Evolutionary conservation across 2,888 invertebrate species (phyloP), one percentile per base, ranked within the genome.

Genomic region (Drosophila robusta): DNA sequence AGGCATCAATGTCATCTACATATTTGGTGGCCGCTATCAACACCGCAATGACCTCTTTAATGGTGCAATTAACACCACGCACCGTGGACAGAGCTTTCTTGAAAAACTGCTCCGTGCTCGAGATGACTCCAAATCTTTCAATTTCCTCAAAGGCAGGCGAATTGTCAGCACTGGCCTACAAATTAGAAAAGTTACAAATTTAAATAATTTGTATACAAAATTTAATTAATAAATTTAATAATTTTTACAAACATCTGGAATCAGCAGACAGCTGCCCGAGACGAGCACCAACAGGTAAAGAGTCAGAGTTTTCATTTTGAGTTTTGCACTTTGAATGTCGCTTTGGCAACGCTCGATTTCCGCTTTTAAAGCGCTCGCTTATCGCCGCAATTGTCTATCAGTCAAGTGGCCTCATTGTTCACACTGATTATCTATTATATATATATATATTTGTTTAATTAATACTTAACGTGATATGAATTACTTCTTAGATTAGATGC

Each of bases 261-360:
- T 18, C 22, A 87, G 61, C 47, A 87, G 22, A 42, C 80, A 87
- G 60, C 54, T 63, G 66, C 54, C 54, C 4, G 68, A 66, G 29
- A 52, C 60, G 58, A 70, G 50, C 34, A 77, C 52, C 51, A 86
- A 42, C 0, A 81, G 70, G 36, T 67, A 77, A 12, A 83, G 16
- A n/a, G 49, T 70, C 32, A 77, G 16, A 22, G 54, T 64, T 71
- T 46, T 87, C 80, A 83, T 81, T n/a, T 60, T 63, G 56, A 26
- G 2, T 12, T 18, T 18, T 44, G 49, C 18, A 38, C 38, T 0
- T 36, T 11, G 51, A 65, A 39, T 76, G 56, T 57, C 16, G 24
- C n/a, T 0, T 12, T 16, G 8, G 0, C 2, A 2, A 9, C 4
- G 26, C 24, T 34, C 12, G 8, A 4, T 18, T 7, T 14, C 14